Conservation (phyloP, 2,113 vertebrate genomes). For the Anoura caudifer region DNA sequence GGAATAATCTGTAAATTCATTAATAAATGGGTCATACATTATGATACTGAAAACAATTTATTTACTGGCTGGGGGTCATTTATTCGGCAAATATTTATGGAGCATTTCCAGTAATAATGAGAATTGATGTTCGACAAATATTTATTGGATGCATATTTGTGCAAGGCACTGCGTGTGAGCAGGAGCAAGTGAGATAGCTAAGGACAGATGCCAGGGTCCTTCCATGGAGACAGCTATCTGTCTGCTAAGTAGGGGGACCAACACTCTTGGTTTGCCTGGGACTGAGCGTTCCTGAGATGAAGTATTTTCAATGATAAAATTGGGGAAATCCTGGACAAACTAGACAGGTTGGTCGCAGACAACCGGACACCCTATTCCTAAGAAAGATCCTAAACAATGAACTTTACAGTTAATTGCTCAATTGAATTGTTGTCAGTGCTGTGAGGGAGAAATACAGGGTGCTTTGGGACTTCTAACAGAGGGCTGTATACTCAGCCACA, state of each 20-base stretch:
- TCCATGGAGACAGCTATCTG: neutral
- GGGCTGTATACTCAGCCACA: no score
- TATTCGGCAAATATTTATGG: neutral
- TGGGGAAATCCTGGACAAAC: neutral
- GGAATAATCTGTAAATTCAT: neutral
- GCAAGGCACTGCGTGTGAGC: accelerated
- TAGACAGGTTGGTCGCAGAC: neutral
- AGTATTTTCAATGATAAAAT: neutral
- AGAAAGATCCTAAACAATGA: no score
- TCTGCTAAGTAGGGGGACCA: neutral
- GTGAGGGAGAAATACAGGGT: neutral
- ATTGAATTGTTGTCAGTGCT: neutral
- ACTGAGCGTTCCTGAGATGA: accelerated
- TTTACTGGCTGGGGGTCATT: neutral
- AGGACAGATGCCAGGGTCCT: neutral
- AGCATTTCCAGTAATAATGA: neutral
- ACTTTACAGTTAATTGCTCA: neutral
- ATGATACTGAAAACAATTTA: neutral
- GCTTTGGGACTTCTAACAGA: neutral
- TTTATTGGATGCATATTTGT: neutral
- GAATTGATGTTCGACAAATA: neutral
- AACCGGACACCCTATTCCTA: neutral
- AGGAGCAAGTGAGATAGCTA: accelerated
- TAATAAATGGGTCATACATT: neutral
- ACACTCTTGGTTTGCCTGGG: neutral